Percentiles rank a stretch among this genome's conserved stretches.
Evolutionary conservation across 2,113 vertebrate genomes (phyloP).

Genomic region (Sinosuthora webbiana): DNA sequence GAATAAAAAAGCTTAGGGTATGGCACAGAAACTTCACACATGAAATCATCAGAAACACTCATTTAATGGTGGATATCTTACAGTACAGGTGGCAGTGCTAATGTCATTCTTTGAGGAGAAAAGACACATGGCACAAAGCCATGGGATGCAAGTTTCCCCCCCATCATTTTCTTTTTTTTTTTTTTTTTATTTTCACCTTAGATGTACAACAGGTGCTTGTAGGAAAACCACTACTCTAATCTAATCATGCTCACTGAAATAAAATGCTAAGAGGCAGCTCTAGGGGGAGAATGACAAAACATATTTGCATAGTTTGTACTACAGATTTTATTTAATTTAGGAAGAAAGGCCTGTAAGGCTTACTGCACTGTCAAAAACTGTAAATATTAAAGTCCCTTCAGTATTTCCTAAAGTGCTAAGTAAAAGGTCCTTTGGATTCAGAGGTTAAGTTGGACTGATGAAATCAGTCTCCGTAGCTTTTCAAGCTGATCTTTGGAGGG

Average conservation of each 20-base stretch:
- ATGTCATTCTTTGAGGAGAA: background rate
- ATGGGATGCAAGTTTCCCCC: background rate
- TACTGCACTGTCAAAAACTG: background rate
- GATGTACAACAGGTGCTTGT: background rate
- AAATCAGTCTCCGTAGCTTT: background rate
- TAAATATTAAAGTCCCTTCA: conserved; percentile 35
- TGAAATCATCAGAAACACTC: background rate
- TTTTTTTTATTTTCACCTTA: background rate
- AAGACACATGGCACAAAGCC: background rate
- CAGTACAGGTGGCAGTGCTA: background rate
- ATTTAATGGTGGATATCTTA: background rate
- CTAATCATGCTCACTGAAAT: conserved; percentile 1
- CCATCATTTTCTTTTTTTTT: background rate
- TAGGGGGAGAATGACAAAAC: conserved; percentile 40
- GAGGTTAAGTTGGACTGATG: background rate
- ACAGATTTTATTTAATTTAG: conserved; percentile 55
- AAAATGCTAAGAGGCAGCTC: conserved; percentile 44
- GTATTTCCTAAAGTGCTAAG: conserved; percentile 40
- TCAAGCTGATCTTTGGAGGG: background rate
- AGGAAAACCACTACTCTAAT: conserved; percentile 10
- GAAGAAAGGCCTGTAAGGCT: conserved; percentile 16
- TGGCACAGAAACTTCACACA: background rate
- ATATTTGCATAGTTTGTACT: conserved; percentile 33
- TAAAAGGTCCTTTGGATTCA: background rate
- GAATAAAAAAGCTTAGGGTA: background rate